These are phyloP conservation scores for Drosophila athabasca DNA, from an alignment of 1,140 invertebrate species.

Conservation along the genomic window DNA sequence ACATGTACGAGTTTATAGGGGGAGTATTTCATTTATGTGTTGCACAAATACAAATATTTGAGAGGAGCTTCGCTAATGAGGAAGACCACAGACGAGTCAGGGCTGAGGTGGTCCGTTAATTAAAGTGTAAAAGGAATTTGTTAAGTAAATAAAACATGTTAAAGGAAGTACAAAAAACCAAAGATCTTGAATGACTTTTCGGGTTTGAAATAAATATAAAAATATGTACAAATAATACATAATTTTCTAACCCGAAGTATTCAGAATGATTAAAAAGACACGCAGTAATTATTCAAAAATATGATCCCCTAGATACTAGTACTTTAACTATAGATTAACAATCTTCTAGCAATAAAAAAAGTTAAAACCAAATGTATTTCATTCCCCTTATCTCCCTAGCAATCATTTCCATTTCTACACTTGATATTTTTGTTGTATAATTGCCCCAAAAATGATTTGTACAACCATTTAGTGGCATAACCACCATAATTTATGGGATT, in stretches of 20 bases:
- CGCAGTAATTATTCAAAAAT: too few relatives aligned
- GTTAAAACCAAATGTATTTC: too few relatives aligned
- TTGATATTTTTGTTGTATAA: not conserved
- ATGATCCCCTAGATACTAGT: too few relatives aligned
- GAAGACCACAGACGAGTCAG: conserved; percentile 24
- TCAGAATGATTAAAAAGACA: too few relatives aligned
- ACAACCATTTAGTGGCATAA: conserved; percentile 29
- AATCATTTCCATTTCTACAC: not conserved
- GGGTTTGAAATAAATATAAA: too few relatives aligned
- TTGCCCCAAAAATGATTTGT: conserved; percentile 15
- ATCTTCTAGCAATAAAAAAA: too few relatives aligned
- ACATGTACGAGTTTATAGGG: not conserved
- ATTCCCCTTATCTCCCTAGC: too few relatives aligned
- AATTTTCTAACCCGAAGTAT: too few relatives aligned
- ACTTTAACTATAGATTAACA: too few relatives aligned
- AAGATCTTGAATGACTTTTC: too few relatives aligned
- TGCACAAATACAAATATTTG: not conserved
- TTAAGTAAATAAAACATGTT: not conserved
- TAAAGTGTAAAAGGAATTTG: not conserved
- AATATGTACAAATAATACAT: too few relatives aligned
- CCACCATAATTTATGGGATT: conserved; percentile 11
- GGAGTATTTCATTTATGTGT: too few relatives aligned
- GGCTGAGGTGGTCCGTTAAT: conserved; percentile 26
- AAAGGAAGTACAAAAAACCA: not conserved
- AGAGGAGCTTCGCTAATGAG: conserved; percentile 27